Percentiles rank a stretch among this genome's conserved stretches.
Evolutionary conservation across 2,113 vertebrate species (phyloP).

Genomic region (Talpa occidentalis): DNA sequence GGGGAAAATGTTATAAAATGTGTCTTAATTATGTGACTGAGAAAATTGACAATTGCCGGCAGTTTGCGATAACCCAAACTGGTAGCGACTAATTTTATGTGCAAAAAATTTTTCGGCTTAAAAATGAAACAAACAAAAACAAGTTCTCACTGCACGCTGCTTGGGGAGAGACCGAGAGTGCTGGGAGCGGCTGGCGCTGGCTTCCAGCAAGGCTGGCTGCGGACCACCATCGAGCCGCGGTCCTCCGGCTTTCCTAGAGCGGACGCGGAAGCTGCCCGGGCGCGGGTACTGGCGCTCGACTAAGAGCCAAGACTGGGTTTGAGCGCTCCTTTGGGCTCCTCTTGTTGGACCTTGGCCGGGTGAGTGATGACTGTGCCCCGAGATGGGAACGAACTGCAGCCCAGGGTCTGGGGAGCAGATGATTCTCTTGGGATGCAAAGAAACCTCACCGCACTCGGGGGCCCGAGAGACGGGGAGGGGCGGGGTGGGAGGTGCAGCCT

Average conservation of each 20-base stretch:
- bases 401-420: neutral
- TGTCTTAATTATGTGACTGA: neutral
- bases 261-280: neutral
- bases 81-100: neutral
- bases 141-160: too few relatives aligned
- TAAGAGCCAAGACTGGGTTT: rapidly evolving
- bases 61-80: neutral
- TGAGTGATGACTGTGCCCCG: neutral
- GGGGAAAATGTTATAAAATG: neutral
- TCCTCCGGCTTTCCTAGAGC: constrained; percentile 65
- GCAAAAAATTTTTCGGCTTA: neutral
- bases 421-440: rapidly evolving
- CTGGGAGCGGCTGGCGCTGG: rapidly evolving
- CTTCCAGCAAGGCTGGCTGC: too few relatives aligned
- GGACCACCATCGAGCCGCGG: constrained; percentile 7
- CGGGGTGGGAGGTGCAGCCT: too few relatives aligned
- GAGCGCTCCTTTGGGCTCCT: rapidly evolving
- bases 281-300: rapidly evolving
- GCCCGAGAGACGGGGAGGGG: neutral
- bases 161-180: rapidly evolving
- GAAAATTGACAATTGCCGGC: neutral
- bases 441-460: too few relatives aligned
- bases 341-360: neutral
- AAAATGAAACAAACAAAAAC: neutral
- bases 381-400: neutral